Evolutionary conservation across 2,113 vertebrate genomes (phyloP).

Genomic region (Tympanuchus pallidicinctus): DNA sequence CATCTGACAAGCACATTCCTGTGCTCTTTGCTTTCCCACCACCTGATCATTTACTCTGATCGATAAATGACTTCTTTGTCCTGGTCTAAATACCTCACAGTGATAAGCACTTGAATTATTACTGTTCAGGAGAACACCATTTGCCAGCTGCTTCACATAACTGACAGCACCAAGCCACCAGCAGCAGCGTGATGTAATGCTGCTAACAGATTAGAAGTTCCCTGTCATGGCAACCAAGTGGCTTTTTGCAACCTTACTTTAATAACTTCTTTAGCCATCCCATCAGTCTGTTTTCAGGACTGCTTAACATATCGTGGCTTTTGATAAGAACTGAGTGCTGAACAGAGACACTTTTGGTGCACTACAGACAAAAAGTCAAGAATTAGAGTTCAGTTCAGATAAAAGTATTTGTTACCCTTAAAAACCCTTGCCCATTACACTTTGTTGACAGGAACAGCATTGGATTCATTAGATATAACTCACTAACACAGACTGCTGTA

Average conservation of each 20-base stretch:
- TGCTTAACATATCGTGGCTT: background rate
- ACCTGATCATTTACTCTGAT: background rate
- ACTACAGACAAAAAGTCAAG: fast-evolving
- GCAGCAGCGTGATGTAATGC: background rate
- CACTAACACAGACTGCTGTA: background rate
- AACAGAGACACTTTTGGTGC: background rate
- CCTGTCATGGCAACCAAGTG: background rate
- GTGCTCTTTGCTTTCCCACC: background rate
- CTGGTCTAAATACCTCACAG: background rate
- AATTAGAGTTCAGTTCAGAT: background rate
- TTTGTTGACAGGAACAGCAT: background rate
- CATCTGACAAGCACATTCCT: fast-evolving
- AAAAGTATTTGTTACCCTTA: background rate
- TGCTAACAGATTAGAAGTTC: background rate
- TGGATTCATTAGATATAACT: background rate
- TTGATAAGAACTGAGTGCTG: background rate
- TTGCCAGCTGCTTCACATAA: background rate
- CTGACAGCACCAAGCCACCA: background rate
- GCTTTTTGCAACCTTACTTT: background rate
- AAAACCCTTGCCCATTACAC: background rate
- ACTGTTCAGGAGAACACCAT: background rate
- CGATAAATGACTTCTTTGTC: background rate
- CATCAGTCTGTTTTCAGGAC: background rate
- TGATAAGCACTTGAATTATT: background rate
- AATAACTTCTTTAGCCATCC: background rate